Conservation (phyloP, 2,113 vertebrate genomes). For the Chiloscyllium plagiosum region DNA sequence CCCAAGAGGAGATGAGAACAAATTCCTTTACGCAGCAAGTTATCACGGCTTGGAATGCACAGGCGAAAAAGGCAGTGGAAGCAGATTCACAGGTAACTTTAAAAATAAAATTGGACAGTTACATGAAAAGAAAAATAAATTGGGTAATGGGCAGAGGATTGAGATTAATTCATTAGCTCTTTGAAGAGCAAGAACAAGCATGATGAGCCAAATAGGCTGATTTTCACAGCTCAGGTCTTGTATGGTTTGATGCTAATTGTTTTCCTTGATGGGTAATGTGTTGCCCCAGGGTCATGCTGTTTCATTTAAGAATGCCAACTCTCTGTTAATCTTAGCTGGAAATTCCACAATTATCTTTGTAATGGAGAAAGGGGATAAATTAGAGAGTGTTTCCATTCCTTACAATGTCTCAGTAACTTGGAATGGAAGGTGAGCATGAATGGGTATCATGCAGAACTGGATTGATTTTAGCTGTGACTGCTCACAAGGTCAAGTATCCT, state of each 20-base stretch:
- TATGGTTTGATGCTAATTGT: not conserved
- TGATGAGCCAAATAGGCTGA: not conserved
- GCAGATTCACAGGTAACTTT: not conserved
- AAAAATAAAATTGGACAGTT: not conserved
- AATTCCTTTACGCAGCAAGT: not conserved
- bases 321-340: not conserved
- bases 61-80: not conserved
- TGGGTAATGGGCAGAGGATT: not conserved
- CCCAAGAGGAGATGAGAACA: not conserved
- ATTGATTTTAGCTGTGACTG: not conserved
- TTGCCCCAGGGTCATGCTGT: not conserved
- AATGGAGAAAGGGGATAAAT: not conserved
- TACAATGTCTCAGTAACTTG: not conserved
- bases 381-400: not conserved
- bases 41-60: not conserved
- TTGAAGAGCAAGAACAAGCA: not conserved
- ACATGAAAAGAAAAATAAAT: not conserved
- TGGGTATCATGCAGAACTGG: not conserved
- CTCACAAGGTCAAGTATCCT: not conserved
- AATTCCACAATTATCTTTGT: not conserved
- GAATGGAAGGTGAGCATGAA: not conserved
- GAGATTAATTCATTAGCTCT: not conserved
- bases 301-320: not conserved
- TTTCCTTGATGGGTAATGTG: not conserved
- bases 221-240: not conserved